Percentiles rank a stretch among this genome's conserved stretches.
Conservation (phyloP, 2,888 invertebrate species). For the Agrotis ipsilon region DNA sequence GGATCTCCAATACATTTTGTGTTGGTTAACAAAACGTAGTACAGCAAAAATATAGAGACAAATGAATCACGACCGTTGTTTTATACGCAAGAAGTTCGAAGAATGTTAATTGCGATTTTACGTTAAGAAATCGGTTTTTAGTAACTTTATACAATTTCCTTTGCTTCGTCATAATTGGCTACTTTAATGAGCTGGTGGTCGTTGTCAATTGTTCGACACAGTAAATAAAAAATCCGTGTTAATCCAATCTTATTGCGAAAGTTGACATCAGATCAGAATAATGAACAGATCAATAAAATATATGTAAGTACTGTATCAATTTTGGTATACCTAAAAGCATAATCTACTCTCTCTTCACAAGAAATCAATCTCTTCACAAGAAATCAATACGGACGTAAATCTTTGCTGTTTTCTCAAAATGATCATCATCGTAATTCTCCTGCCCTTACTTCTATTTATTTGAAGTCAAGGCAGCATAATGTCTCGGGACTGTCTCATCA, state of each 20-base stretch:
- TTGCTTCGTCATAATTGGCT: conserved; percentile 22
- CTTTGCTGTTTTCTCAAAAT: background rate
- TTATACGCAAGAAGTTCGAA: conserved; percentile 26
- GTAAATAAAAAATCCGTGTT: background rate
- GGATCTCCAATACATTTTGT: conserved; percentile 25
- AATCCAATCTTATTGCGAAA: conserved; percentile 13
- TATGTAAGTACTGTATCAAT: no score
- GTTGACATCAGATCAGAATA: background rate
- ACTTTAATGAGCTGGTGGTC: conserved; percentile 13
- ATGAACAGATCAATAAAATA: no score
- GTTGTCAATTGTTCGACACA: background rate
- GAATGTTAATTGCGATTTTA: conserved; percentile 45
- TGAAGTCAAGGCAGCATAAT: background rate
- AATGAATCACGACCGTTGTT: conserved; percentile 22
- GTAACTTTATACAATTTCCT: conserved; percentile 34
- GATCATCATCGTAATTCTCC: background rate
- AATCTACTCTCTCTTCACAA: background rate
- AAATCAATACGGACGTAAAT: background rate
- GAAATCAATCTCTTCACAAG: background rate
- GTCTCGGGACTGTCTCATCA: no score
- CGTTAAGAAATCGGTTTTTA: conserved; percentile 30
- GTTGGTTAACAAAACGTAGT: background rate
- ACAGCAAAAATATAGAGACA: conserved; percentile 11
- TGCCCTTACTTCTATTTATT: background rate
- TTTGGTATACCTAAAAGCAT: no score